Percentiles rank a stretch among this genome's conserved stretches.
These are phyloP conservation scores for Seira ritae DNA, from an alignment of 2,888 invertebrate species.

Conservation along the genomic window DNA sequence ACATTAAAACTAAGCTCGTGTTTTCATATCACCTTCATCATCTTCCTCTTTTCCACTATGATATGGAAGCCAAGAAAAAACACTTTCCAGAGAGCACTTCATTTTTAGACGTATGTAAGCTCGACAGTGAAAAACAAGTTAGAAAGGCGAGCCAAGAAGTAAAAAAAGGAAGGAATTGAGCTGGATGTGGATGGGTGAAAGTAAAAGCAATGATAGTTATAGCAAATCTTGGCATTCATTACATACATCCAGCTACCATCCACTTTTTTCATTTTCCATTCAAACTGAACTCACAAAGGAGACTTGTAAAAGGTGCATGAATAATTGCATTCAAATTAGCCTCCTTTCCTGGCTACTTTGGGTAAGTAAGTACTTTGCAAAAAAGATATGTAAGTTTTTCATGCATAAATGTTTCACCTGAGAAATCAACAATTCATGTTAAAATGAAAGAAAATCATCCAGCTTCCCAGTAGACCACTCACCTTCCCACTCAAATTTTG, in stretches of 20 bases:
- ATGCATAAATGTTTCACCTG: no score
- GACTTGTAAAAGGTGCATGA: no score
- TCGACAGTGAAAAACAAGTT: neutral
- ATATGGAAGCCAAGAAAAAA: neutral
- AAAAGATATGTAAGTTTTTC: no score
- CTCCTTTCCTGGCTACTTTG: no score
- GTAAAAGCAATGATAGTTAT: neutral
- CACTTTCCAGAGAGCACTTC: no score
- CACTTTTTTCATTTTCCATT: no score
- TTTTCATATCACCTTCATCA: conserved; percentile 9
- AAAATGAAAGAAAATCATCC: neutral
- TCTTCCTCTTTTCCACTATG: neutral
- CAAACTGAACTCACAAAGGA: no score
- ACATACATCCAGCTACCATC: no score
- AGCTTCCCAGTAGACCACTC: neutral
- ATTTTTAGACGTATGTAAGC: no score
- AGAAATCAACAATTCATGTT: neutral
- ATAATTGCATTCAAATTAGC: no score
- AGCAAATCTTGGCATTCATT: neutral
- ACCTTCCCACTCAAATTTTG: neutral
- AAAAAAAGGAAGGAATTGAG: neutral
- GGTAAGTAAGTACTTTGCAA: no score
- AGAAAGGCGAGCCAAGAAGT: neutral
- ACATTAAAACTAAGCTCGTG: no score
- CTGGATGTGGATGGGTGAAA: neutral